Base-by-base conservation (phyloP, 2,797 vertebrate genomes). In the Cynopterus sphinx region DNA sequence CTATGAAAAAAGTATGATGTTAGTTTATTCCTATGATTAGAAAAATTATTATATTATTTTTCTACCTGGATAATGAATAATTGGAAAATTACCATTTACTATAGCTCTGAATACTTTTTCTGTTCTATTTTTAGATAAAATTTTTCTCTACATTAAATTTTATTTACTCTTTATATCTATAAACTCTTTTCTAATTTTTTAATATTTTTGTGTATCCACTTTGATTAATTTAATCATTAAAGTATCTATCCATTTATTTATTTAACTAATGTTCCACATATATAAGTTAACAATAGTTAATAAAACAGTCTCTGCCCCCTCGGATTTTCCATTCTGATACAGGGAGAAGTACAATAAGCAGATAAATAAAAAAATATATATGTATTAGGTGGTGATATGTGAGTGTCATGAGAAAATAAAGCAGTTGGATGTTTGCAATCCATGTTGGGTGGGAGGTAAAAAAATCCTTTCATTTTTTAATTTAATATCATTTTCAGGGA, bases 131-230 rank as follows among this genome's bases (percentile, higher is more conserved):
- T 90, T 96, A 74, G n/a, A 15, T 89, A 78, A 73, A 74, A 74
- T 36, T 74, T 81, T 59, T 67, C 28, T 79, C 49, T 53, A 73
- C 53, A n/a, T 81, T 46, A 77, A 53, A 22, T 96, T 90, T 59
- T 74, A 63, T 93, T 86, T 93, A 74, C 6, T 86, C n/a, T 90
- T 94, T 4, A 21, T 89, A 28, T 85, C 22, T 71, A 26, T 75
- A 61, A 46, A 55, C 3, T 36, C 53, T 36, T 33, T 5, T 87
- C 33, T 86, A 31, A 59, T 81, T 81, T 86, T 49, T 86, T 33
- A 86, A 2, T 57, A 22, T 81, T 57, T 91, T 65, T 63, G 39
- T 89, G 13, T 36, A 92, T 84, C 57, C 36, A 19, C 26, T 73
- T 93, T 73, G 67, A 57, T 81, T n/a, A 51, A 59, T 59, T 71